phyloP scores from a whole-genome alignment of 1,140 invertebrate species.

The Drosophila sproati region DNA sequence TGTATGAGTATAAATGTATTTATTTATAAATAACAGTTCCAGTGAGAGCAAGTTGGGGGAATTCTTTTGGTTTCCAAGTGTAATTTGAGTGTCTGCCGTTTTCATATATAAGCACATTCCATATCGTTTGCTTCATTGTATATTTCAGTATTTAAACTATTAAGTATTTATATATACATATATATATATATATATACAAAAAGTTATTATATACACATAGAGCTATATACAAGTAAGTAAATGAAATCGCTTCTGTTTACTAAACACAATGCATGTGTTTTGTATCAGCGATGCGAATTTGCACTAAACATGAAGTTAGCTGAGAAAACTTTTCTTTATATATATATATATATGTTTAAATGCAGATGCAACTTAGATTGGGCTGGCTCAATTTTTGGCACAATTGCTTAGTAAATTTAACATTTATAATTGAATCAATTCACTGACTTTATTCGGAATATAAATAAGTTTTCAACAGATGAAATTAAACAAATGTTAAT shows the following conservation, averaged over 20 bases:
- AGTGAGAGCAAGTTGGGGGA: slow-evolving; percentile 2
- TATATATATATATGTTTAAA: not conserved
- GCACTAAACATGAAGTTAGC: too few species aligned
- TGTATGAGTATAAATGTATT: not conserved
- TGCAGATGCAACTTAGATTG: too few species aligned
- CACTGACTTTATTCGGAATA: too few species aligned
- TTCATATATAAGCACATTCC: not conserved
- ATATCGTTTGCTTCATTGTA: not conserved
- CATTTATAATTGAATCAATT: too few species aligned
- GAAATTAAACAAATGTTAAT: too few species aligned
- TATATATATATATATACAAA: not conserved
- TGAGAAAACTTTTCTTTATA: too few species aligned
- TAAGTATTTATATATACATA: not conserved
- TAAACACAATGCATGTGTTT: too few species aligned
- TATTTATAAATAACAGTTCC: slow-evolving; percentile 2
- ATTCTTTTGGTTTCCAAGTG: not conserved
- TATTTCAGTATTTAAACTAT: not conserved
- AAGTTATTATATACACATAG: not conserved
- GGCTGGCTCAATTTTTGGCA: too few species aligned
- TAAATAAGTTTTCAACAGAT: too few species aligned
- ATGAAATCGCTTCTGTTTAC: too few species aligned
- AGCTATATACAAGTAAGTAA: not conserved
- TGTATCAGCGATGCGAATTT: too few species aligned
- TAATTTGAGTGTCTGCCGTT: slow-evolving; percentile 9
- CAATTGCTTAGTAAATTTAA: too few species aligned